phyloP scores from a whole-genome alignment of 1,140 invertebrate species.

The Papilio machaon region DNA sequence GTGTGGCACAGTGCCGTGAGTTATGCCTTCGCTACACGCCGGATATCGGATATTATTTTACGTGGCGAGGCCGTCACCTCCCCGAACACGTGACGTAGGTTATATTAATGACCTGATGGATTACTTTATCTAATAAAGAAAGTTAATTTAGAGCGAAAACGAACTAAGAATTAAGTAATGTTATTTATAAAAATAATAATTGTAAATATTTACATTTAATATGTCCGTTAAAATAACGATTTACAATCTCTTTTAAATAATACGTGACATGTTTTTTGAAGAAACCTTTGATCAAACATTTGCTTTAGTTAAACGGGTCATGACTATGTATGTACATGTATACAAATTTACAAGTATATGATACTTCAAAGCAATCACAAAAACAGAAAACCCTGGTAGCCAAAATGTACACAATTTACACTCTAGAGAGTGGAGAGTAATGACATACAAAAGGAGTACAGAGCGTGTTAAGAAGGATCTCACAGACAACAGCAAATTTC shows the following conservation, averaged over 20 bases:
- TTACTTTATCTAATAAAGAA: slow-evolving; percentile 39
- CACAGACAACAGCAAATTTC: slow-evolving; percentile 65
- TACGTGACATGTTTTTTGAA: too few relatives aligned
- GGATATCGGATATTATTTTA: slow-evolving; percentile 37
- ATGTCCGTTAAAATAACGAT: too few relatives aligned
- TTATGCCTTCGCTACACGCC: slow-evolving; percentile 27
- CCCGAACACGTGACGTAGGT: slow-evolving; percentile 36
- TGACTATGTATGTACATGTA: too few relatives aligned
- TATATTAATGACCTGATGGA: slow-evolving; percentile 31
- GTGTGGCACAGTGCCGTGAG: background rate
- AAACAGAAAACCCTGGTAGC: slow-evolving; percentile 1
- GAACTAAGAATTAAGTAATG: background rate
- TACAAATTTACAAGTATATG: background rate
- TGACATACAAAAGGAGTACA: slow-evolving; percentile 26
- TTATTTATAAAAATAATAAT: background rate
- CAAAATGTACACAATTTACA: slow-evolving; percentile 4
- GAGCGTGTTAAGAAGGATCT: slow-evolving; percentile 46
- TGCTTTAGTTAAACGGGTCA: too few relatives aligned
- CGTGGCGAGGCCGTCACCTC: slow-evolving; percentile 5
- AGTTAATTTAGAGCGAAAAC: background rate
- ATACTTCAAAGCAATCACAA: background rate
- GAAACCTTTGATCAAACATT: too few relatives aligned
- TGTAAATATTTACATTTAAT: too few relatives aligned
- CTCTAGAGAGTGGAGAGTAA: slow-evolving; percentile 11
- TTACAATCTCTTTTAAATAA: too few relatives aligned